Base-by-base conservation (phyloP, 2,888 invertebrate genomes). In the Rotaria macrura region DNA sequence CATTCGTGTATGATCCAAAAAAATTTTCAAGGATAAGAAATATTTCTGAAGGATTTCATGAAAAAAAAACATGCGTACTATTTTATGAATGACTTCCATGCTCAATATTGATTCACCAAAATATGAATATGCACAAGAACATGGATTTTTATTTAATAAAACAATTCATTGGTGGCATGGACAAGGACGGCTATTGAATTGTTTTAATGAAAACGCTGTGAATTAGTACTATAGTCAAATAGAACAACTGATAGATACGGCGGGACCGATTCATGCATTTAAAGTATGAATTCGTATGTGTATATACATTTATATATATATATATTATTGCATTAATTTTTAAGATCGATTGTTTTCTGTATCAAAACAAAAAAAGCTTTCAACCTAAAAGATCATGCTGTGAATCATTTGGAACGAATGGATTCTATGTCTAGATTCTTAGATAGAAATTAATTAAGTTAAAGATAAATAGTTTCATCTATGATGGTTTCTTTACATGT, bases 221-320 rank as follows among this genome's bases (percentile, higher is more conserved):
- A 43, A 84, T 34, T 85, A 84, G 85, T 85, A 84, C 84, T 84
- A 85, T 54, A n/a, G 84, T 40, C 85, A 85, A 57, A 85, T 85
- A 23, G 84, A 84, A 47, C 52, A 34, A 43, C 72, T 85, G 23
- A 14, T 84, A 49, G 84, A 85, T 38, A 72, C 65, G 1, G 85
- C 47, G n/a, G 83, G 79, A 43, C 79, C 79, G 2, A 79, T 79
- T 43, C 79, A 79, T 79, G 79, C 79, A 40, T 79, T 79, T 79
- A 79, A 79, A 40, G 79, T 79, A 43, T 25, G 79, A 25, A 12
- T 20, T 9, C 7, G 2, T 1, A 47, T 47, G 12, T 47, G 10
- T 47, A n/a, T n/a, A n/a, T n/a, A n/a, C n/a, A n/a, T n/a, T n/a
- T n/a, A n/a, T n/a, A n/a, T n/a, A n/a, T n/a, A n/a, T n/a, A n/a